These are phyloP conservation scores for Phrynocephalus vlangalii DNA, from an alignment of 2,797 vertebrate genomes.

Conservation along the genomic window DNA sequence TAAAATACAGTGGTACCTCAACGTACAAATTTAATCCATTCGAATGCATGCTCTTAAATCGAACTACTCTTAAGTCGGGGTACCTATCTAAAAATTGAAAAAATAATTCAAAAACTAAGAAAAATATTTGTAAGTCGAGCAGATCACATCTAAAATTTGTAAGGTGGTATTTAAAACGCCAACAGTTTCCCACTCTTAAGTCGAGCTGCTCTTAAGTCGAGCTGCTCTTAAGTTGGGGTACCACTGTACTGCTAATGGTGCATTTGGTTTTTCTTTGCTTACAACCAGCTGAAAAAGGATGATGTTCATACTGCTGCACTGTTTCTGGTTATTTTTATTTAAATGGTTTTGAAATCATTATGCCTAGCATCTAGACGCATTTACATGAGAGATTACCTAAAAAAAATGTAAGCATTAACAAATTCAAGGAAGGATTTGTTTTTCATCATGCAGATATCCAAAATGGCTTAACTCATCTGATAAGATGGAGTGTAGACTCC, in stretches of 20 bases:
- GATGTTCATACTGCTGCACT: no score
- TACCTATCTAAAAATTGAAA: no score
- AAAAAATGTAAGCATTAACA: slow-evolving; percentile 51
- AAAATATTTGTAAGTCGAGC: no score
- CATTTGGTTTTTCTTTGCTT: neutral
- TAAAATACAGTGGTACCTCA: neutral
- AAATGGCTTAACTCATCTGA: slow-evolving; percentile 68
- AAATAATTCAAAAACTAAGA: no score
- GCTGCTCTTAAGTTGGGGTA: no score
- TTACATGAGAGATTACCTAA: slow-evolving; percentile 42
- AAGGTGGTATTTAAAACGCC: no score
- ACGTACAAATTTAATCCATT: no score
- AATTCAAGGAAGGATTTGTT: slow-evolving; percentile 31
- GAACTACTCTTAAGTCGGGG: no score
- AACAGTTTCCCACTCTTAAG: no score
- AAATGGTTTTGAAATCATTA: neutral
- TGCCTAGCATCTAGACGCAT: neutral
- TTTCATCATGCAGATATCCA: slow-evolving; percentile 60
- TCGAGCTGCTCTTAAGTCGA: no score
- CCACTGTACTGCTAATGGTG: neutral
- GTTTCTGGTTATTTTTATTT: neutral
- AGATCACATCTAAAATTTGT: no score
- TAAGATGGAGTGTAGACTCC: slow-evolving; percentile 69
- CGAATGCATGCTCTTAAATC: no score
- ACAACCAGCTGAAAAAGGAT: neutral